Percentiles rank a stretch among this genome's conserved stretches.
phyloP scores from a whole-genome alignment of 2,113 vertebrate genomes.

The Mobula hypostoma region DNA sequence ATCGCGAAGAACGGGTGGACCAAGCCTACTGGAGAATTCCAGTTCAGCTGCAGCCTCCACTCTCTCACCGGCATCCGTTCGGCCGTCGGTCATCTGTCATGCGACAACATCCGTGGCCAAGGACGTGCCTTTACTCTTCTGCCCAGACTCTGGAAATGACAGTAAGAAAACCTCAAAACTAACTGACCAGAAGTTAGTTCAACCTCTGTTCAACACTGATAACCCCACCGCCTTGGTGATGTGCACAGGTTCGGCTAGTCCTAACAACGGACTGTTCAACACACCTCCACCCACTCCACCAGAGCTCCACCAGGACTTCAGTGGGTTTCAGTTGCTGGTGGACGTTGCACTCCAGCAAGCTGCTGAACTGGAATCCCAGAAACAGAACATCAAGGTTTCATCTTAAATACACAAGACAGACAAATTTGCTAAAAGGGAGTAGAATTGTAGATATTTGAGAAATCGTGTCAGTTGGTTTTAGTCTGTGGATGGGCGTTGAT shows the following conservation, averaged over 20 bases:
- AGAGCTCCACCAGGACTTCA: conserved; percentile 81
- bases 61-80: conserved; percentile 48
- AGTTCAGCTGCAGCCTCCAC: conserved; percentile 49
- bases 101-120: conserved; percentile 35
- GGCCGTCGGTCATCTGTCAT: conserved; percentile 58
- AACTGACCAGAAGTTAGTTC: conserved; percentile 29
- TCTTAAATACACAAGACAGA: background rate
- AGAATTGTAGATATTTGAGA: conserved; percentile 4
- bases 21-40: conserved; percentile 34
- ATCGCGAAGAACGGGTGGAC: conserved; percentile 34
- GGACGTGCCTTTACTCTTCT: conserved; percentile 40
- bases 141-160: conserved; percentile 40
- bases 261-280: conserved; percentile 74
- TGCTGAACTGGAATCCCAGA: conserved; percentile 75
- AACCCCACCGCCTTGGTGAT: conserved; percentile 55
- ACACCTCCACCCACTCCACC: conserved; percentile 79
- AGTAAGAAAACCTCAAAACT: conserved; percentile 42
- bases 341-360: conserved; percentile 80
- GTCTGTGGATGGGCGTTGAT: conserved; percentile 15
- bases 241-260: conserved; percentile 59
- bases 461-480: background rate
- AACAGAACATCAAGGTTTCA: conserved; percentile 46
- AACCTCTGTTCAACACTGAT: conserved; percentile 41
- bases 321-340: conserved; percentile 79
- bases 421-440: background rate